Evolutionary conservation across 2,797 vertebrate species (phyloP).

Genomic region (Tragopan temminckii): DNA sequence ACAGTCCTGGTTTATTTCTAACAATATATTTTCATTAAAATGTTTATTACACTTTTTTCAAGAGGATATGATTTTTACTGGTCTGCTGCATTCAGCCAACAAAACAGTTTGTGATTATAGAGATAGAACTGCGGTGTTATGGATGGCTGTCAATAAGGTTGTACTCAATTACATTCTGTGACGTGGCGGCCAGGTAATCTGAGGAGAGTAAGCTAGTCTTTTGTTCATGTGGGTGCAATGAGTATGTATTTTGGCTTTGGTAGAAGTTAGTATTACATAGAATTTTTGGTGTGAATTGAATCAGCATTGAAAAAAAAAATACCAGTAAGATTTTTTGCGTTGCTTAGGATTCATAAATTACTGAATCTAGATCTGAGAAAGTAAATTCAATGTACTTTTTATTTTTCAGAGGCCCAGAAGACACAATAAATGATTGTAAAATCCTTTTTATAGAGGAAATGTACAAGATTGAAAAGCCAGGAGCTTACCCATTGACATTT

Average conservation of each 20-base stretch:
- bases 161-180: background rate
- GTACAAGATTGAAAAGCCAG: slow-evolving; percentile 95
- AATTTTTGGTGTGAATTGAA: background rate
- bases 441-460: slow-evolving; percentile 95
- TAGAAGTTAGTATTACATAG: background rate
- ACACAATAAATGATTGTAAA: slow-evolving; percentile 94
- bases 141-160: background rate
- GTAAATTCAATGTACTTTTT: slow-evolving; percentile 40
- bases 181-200: background rate
- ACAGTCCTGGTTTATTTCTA: background rate
- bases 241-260: background rate
- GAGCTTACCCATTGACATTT: slow-evolving; percentile 89
- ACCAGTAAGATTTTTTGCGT: background rate
- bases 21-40: background rate
- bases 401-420: slow-evolving; percentile 88
- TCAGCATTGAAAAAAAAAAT: background rate
- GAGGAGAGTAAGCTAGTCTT: background rate
- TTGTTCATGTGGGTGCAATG: background rate
- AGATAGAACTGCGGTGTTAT: background rate
- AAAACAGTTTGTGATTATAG: background rate
- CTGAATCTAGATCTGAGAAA: background rate
- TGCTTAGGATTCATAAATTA: background rate
- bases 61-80: background rate
- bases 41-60: background rate
- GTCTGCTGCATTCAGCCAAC: background rate